Conservation (phyloP, 2,797 vertebrate species). For the Gila robusta region DNA sequence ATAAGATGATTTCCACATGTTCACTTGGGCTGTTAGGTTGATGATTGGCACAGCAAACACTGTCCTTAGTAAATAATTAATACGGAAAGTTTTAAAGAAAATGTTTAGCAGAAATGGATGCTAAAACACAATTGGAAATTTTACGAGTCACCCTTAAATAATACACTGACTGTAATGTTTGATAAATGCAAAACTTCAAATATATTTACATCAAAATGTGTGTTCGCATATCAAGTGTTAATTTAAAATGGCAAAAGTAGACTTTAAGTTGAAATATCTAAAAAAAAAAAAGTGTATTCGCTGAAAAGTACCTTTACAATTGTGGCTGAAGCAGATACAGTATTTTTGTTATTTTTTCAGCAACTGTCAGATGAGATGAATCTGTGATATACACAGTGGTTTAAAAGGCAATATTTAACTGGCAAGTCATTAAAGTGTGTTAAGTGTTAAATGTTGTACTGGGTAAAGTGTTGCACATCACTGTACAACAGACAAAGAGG, state of each 20-base stretch:
- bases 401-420: constrained; percentile 12
- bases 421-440: not conserved
- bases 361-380: not conserved
- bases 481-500: constrained; percentile 8
- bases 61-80: not conserved
- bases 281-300: not conserved
- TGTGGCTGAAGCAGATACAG: not conserved
- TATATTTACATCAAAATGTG: not conserved
- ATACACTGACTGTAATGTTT: not conserved
- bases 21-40: constrained; percentile 1
- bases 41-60: not conserved
- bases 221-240: not conserved
- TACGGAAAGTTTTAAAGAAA: not conserved
- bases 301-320: not conserved
- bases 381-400: not conserved
- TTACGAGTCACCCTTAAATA: not conserved
- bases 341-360: not conserved
- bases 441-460: not conserved
- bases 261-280: not conserved
- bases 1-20: not conserved
- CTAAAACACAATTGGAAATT: not conserved
- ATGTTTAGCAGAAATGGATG: not conserved
- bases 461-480: not conserved
- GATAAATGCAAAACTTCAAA: not conserved
- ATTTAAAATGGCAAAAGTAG: not conserved